Evolutionary conservation across 2,888 invertebrate species (phyloP), one percentile per base, ranked within the genome.

Genomic region (Teinopalpus imperialis): DNA sequence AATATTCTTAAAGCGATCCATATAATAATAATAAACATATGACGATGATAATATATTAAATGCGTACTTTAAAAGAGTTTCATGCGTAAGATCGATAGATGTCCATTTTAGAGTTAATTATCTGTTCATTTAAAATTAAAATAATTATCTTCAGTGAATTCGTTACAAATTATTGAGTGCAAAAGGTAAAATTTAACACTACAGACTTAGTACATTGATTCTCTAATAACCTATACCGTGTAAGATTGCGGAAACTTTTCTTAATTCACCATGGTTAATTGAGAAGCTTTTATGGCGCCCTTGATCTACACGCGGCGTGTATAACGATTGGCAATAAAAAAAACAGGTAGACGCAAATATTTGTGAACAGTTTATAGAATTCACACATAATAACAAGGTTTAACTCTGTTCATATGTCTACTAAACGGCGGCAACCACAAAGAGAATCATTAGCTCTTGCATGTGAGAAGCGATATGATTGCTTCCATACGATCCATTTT

Each of bases 321-420:
- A 69, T 75, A 67, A 74, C 70, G 70, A 75, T 77, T 74, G 72
- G 49, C 29, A 34, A 18, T 63, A 68, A 72, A 78, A 83, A 80
- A 77, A 61, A 61, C 87, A 86, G 87, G 87, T 87, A 87, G 88
- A 77, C 75, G 80, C 86, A 87, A 88, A 88, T 87, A 87, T 88
- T 87, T 88, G 83, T 77, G 86, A 86, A 81, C 85, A 76, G 81
- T 86, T 85, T 85, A 81, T 83, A 76, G 79, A 79, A 83, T 85
- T 86, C 87, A 86, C 87, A 86, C 87, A 77, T 86, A 85, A 85
- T 85, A 87, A 86, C 79, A 70, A 81, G 77, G 67, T 73, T 72
- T 67, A 62, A 53, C 51, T 76, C 72, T 66, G 54, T 61, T 50
- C 47, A 49, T 57, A 54, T 64, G 66, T 69, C 68, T 64, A 69